A percentile compares a stretch with the other conserved stretches of the same genome.
Conservation (phyloP, 2,888 invertebrate species). For the Cactoblastis cactorum region DNA sequence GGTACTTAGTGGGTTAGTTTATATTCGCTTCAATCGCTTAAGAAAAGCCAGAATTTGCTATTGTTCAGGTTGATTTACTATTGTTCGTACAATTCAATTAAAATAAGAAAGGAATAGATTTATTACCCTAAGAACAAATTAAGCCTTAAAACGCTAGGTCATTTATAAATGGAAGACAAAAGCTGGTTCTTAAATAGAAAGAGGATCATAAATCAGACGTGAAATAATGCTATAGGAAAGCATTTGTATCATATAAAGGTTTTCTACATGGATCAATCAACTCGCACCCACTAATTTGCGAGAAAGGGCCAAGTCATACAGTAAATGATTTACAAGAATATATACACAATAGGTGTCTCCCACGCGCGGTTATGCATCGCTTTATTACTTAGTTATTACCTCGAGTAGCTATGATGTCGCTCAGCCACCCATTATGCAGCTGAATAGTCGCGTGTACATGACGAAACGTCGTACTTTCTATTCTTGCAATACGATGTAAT, state of each 20-base stretch:
- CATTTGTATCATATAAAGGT: background rate
- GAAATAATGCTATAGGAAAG: background rate
- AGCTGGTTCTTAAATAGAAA: too few relatives aligned
- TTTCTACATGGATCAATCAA: background rate
- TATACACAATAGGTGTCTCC: conserved; percentile 50
- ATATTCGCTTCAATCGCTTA: too few relatives aligned
- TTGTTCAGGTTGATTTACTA: too few relatives aligned
- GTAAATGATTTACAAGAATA: conserved; percentile 34
- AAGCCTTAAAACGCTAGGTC: too few relatives aligned
- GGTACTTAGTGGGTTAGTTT: too few relatives aligned
- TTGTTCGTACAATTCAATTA: background rate
- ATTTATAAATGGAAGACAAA: too few relatives aligned
- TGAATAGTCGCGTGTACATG: conserved; percentile 51
- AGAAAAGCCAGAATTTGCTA: too few relatives aligned
- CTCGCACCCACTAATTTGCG: conserved; percentile 10
- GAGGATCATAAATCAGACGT: too few relatives aligned
- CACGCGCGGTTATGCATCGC: conserved; percentile 53
- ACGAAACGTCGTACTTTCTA: conserved; percentile 65
- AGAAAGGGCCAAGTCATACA: conserved; percentile 22
- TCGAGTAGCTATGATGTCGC: conserved; percentile 36
- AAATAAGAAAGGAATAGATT: too few relatives aligned
- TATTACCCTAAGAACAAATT: too few relatives aligned
- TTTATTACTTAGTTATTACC: conserved; percentile 47
- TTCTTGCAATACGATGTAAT: conserved; percentile 53
- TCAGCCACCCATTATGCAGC: conserved; percentile 48